phyloP scores from a whole-genome alignment of 1,140 invertebrate species.

The Drosophila cardini region DNA sequence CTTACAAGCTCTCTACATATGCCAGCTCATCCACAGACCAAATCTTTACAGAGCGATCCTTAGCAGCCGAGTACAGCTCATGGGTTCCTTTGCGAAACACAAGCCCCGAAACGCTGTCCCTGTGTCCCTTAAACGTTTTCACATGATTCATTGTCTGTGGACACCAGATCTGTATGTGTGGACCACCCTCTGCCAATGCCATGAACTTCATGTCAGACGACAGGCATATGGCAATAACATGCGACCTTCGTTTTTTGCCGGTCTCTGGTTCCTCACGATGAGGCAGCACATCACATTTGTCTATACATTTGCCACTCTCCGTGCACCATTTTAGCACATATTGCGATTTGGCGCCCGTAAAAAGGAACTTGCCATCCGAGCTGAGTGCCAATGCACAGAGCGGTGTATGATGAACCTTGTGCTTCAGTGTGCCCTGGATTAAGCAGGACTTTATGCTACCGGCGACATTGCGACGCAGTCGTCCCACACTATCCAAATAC shows the following conservation, averaged over 20 bases:
- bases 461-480: conserved; percentile 90
- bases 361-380: conserved; percentile 90
- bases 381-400: conserved; percentile 94
- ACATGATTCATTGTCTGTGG: conserved; percentile 90
- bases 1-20: conserved; percentile 96
- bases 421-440: conserved; percentile 86
- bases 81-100: conserved; percentile 95
- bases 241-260: conserved; percentile 83
- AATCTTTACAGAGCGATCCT: conserved; percentile 94
- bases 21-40: conserved; percentile 98
- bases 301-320: conserved; percentile 78
- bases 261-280: conserved; percentile 86
- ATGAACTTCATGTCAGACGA: conserved; percentile 94
- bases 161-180: conserved; percentile 94
- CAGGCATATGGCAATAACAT: conserved; percentile 90
- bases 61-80: conserved; percentile 93
- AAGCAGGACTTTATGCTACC: conserved; percentile 87
- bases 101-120: conserved; percentile 90
- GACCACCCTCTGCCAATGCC: conserved; percentile 91
- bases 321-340: conserved; percentile 93
- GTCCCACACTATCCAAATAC: conserved; percentile 93
- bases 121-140: conserved; percentile 93
- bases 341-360: conserved; percentile 95
- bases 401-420: conserved; percentile 91
- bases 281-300: conserved; percentile 78